A percentile compares a stretch with the other conserved stretches of the same genome.
Evolutionary conservation across 2,113 vertebrate genomes (phyloP).

Genomic region (Microcebus jonahi): DNA sequence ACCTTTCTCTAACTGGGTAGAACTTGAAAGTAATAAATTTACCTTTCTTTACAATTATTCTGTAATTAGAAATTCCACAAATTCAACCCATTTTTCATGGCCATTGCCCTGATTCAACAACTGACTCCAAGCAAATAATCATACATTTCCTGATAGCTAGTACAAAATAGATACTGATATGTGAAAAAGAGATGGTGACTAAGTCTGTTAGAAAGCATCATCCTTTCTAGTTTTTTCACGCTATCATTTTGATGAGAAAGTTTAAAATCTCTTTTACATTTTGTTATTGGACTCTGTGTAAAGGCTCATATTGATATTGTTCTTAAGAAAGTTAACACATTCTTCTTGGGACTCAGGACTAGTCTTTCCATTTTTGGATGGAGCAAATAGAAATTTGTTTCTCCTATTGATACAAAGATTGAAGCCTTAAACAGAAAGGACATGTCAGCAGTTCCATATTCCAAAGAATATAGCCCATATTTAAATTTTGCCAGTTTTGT

Average conservation of each 20-base stretch:
- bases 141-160: not conserved
- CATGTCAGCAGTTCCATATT: slow-evolving; percentile 14
- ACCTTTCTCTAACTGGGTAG: not conserved
- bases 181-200: not conserved
- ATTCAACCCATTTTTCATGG: slow-evolving; percentile 42
- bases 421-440: slow-evolving; percentile 42
- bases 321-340: slow-evolving; percentile 54
- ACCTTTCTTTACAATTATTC: slow-evolving; percentile 47
- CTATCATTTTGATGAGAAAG: not conserved
- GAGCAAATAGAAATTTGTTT: not conserved
- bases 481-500: slow-evolving; percentile 52
- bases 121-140: not conserved
- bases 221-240: slow-evolving; percentile 42
- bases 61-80: slow-evolving; percentile 15
- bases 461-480: slow-evolving; percentile 42
- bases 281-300: slow-evolving; percentile 38
- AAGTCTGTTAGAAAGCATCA: not conserved
- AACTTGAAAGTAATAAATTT: slow-evolving; percentile 45
- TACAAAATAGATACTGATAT: not conserved
- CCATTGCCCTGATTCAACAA: not conserved
- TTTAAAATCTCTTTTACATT: slow-evolving; percentile 59
- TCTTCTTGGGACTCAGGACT: slow-evolving; percentile 44
- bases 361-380: slow-evolving; percentile 55
- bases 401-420: slow-evolving; percentile 46
- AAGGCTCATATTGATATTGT: slow-evolving; percentile 61